Evolutionary conservation across 1,140 invertebrate genomes (phyloP), one percentile per base, ranked within the genome.

Genomic region (Elymnias hypermnestra): DNA sequence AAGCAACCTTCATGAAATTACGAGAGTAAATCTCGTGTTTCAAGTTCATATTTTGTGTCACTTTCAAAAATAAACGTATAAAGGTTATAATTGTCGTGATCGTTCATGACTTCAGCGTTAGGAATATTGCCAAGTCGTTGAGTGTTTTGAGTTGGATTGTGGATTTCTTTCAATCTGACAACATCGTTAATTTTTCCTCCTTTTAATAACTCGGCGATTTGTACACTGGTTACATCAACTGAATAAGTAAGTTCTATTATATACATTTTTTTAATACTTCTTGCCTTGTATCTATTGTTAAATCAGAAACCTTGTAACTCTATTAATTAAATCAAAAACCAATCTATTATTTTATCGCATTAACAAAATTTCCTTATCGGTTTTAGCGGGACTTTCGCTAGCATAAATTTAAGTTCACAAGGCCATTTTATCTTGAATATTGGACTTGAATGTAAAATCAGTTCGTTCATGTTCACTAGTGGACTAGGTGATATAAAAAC

Each of bases 1-100:
- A 72, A 68, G 53, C 65, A 70, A 65, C 57, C 59, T 62, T 56
- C 40, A 56, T 55, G 54, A 68, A 77, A 82, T 79, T 79, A 81
- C 73, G 65, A 55, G 47, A 58, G 57, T 53, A 67, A 70, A 72
- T 72, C 57, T 58, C 33, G 49, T 55, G 17, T 42, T 46, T 46
- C 29, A 40, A 40, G 31, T 51, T 45, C 53, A 46, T 51, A 31
- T 40, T 43, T 15, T 44, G 40, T 22, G 39, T 18, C 48, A 43
- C 19, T 51, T 44, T 36, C 42, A 39, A 33, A 51, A 51, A 51
- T 51, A 44, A 51, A 51, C 13, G 28, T 31, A 43, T 48, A 48
- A 44, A 50, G 25, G 25, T 49, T 55, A 53, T 57, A 53, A 53
- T 57, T 33, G 43, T 52, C 36, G 36, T 49, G 41, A 44, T 50